Evolutionary conservation across 2,888 invertebrate species (phyloP).

Genomic region (Eretmocerus hayati): DNA sequence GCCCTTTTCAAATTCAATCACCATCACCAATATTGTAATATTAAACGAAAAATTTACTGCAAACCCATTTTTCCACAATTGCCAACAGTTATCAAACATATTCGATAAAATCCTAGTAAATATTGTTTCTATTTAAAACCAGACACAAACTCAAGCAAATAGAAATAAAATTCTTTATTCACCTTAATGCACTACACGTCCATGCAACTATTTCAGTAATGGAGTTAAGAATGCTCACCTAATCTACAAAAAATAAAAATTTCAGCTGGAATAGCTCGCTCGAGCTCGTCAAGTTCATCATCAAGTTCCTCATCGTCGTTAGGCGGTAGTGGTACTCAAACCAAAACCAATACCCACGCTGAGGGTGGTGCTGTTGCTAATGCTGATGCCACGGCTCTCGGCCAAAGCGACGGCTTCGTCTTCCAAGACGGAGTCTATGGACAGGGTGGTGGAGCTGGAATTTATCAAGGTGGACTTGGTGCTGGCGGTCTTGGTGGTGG

Average conservation of each 20-base stretch:
- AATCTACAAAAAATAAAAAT: too few relatives aligned
- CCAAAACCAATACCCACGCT: conserved; percentile 35
- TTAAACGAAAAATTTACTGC: too few relatives aligned
- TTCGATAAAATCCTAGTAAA: too few relatives aligned
- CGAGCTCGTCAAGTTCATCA: conserved; percentile 12
- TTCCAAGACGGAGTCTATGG: conserved; percentile 23
- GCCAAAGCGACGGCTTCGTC: conserved; percentile 34
- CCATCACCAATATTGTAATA: too few relatives aligned
- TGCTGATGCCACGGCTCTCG: conserved; percentile 20
- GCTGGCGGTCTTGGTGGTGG: conserved; percentile 8
- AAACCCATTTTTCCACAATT: too few relatives aligned
- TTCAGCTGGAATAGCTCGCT: too few relatives aligned
- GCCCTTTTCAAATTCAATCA: too few relatives aligned
- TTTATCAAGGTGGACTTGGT: neutral
- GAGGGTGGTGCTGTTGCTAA: conserved; percentile 28
- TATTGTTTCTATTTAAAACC: too few relatives aligned
- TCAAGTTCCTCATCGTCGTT: conserved; percentile 23
- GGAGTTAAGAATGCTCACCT: neutral
- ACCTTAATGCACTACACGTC: neutral
- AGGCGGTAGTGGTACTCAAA: conserved; percentile 35
- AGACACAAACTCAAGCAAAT: too few relatives aligned
- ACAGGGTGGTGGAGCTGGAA: conserved; percentile 11
- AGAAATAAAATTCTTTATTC: too few relatives aligned
- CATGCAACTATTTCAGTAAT: neutral
- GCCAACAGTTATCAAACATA: too few relatives aligned